These are phyloP conservation scores for Chelon auratus DNA, from an alignment of 2,797 vertebrate genomes.

Conservation along the genomic window DNA sequence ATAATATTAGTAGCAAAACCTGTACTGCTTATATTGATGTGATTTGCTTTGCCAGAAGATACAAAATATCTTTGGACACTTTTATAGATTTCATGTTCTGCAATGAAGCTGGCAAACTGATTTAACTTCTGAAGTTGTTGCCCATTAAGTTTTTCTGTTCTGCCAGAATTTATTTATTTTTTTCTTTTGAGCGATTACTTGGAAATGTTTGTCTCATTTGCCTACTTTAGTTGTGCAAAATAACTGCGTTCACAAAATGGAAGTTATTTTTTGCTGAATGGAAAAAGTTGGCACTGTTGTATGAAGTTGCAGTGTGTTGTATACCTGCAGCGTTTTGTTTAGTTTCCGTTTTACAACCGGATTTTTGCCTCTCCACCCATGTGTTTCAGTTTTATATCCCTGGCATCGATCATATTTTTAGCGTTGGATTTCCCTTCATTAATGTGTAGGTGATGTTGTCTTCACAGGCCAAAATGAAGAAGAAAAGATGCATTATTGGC, in stretches of 20 bases:
- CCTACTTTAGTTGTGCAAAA: slow-evolving; percentile 44
- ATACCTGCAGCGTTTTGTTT: neutral
- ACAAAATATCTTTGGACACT: neutral
- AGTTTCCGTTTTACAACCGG: neutral
- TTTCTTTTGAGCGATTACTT: slow-evolving; percentile 8
- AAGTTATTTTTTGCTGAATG: slow-evolving; percentile 23
- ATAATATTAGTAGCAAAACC: neutral
- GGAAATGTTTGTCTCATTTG: slow-evolving; percentile 31
- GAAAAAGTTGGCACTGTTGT: slow-evolving; percentile 1
- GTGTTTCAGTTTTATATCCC: neutral
- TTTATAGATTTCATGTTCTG: slow-evolving; percentile 7
- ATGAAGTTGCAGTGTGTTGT: neutral
- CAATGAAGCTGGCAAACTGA: slow-evolving; percentile 10
- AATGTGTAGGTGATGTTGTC: neutral
- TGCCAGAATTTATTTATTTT: neutral
- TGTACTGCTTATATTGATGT: neutral
- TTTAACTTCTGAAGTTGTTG: slow-evolving; percentile 19
- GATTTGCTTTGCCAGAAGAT: neutral
- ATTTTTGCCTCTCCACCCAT: too few species aligned
- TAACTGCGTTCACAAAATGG: slow-evolving; percentile 18
- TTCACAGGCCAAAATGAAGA: neutral
- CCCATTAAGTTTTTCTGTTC: slow-evolving; percentile 8
- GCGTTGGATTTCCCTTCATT: neutral
- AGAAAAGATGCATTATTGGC: slow-evolving; percentile 7
- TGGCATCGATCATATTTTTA: neutral